Evolutionary conservation across 2,113 vertebrate species (phyloP).

Genomic region (Acanthochromis polyacanthus): DNA sequence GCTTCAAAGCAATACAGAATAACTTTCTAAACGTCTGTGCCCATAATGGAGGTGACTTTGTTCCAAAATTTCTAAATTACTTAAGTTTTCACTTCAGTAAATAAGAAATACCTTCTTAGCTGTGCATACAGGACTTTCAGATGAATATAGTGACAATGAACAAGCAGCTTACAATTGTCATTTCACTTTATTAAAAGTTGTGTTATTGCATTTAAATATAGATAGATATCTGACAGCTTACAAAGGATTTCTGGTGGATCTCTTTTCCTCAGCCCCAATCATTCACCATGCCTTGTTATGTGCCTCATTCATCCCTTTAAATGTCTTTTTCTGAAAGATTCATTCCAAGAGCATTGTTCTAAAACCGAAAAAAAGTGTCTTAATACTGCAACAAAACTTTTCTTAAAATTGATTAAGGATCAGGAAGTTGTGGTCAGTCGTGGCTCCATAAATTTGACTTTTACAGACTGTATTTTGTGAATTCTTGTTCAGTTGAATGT

Average conservation of each 20-base stretch:
- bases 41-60: no score
- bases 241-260: background rate
- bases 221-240: no score
- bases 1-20: background rate
- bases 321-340: no score
- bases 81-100: background rate
- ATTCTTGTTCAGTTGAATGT: slow-evolving; percentile 9
- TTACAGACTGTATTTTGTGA: slow-evolving; percentile 7
- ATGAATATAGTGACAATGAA: background rate
- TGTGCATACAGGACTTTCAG: background rate
- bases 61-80: no score
- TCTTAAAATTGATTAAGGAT: background rate
- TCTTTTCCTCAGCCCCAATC: background rate
- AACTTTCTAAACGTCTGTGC: background rate
- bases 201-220: background rate
- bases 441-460: background rate
- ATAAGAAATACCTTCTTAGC: background rate
- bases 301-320: no score
- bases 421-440: background rate
- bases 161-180: background rate
- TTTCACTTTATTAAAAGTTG: background rate
- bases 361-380: background rate
- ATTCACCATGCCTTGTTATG: no score
- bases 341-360: background rate
- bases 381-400: background rate